Conservation (phyloP, 2,113 vertebrate genomes). For the Heteronetta atricapilla region DNA sequence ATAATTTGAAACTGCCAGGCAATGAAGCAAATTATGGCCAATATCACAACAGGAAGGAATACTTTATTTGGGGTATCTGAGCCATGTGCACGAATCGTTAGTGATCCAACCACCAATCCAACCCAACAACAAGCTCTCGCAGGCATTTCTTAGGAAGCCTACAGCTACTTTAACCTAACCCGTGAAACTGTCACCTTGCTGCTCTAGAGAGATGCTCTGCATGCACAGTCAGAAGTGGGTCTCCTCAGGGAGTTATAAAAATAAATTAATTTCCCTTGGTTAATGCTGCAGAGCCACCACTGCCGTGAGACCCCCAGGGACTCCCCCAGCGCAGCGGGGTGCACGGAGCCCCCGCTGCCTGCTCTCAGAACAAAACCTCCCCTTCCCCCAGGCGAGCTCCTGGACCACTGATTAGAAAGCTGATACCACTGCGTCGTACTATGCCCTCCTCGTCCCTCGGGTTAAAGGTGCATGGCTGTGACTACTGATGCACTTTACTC, state of each 20-base stretch:
- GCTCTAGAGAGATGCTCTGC: neutral
- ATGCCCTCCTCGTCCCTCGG: neutral
- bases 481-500: neutral
- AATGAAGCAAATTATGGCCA: conserved; percentile 56
- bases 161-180: neutral
- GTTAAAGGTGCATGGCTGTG: neutral
- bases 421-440: rapidly evolving
- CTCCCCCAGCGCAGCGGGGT: neutral
- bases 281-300: rapidly evolving
- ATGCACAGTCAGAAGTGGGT: neutral
- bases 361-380: neutral
- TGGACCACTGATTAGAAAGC: neutral
- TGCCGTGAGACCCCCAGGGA: neutral
- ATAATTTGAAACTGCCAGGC: conserved; percentile 61
- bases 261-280: neutral
- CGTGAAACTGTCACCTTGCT: conserved; percentile 12
- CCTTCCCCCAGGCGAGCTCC: neutral
- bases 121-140: conserved; percentile 44
- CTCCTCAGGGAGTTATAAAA: neutral
- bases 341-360: rapidly evolving
- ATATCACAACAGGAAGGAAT: conserved; percentile 58
- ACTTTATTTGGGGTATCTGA: conserved; percentile 48
- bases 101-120: conserved; percentile 16
- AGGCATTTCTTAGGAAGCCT: conserved; percentile 4
- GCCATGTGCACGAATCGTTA: conserved; percentile 1